phyloP scores from a whole-genome alignment of 1,140 invertebrate genomes.

The Papilio polytes region DNA sequence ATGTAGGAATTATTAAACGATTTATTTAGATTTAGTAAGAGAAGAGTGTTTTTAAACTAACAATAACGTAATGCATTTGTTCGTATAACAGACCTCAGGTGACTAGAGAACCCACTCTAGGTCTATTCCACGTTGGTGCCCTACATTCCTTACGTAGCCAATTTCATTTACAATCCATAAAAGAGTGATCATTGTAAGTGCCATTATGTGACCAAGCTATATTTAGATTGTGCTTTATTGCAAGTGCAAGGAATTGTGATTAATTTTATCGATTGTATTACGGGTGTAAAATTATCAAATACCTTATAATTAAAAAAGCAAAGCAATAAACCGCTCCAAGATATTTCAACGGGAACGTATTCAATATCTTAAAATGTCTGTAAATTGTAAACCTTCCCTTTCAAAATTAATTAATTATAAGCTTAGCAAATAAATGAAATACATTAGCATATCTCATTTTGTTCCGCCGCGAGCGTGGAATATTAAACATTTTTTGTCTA shows the following conservation, averaged over 20 bases:
- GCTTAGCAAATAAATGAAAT: conserved; percentile 39
- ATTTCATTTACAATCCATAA: conserved; percentile 8
- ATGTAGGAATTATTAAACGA: too few species aligned
- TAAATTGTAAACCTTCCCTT: neutral
- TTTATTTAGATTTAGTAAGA: too few species aligned
- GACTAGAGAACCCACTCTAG: neutral
- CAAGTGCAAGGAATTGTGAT: neutral
- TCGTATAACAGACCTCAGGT: neutral
- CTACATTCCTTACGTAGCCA: neutral
- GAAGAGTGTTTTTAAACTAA: neutral
- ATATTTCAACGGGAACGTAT: conserved; percentile 15
- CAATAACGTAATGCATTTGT: neutral
- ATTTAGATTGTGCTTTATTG: neutral
- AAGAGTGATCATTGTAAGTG: conserved; percentile 1
- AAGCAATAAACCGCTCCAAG: neutral
- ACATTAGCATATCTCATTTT: conserved; percentile 39
- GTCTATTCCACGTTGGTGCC: neutral
- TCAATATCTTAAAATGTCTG: conserved; percentile 19
- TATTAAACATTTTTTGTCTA: conserved; percentile 58
- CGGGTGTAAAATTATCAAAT: neutral
- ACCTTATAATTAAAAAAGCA: neutral
- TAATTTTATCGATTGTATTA: neutral
- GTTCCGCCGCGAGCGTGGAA: conserved; percentile 41
- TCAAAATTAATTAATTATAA: conserved; percentile 37
- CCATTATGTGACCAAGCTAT: neutral